Conservation (phyloP, 2,113 vertebrate genomes). For the Paralichthys olivaceus region DNA sequence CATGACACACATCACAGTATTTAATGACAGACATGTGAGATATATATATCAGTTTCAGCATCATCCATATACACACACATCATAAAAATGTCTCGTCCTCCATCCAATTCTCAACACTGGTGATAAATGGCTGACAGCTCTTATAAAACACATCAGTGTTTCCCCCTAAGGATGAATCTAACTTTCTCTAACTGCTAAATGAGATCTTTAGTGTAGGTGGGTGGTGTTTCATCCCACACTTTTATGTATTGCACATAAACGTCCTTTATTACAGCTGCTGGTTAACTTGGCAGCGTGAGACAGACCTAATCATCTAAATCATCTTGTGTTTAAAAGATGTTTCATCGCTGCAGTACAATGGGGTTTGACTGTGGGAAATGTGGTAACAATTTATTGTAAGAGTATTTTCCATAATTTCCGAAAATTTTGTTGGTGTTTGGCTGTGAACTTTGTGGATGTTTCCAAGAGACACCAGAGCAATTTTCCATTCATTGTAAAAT, state of each 20-base stretch:
- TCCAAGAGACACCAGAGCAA: neutral
- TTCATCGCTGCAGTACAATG: neutral
- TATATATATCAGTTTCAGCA: neutral
- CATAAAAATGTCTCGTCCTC: neutral
- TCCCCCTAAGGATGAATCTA: neutral
- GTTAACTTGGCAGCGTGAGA: neutral
- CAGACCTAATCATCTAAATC: neutral
- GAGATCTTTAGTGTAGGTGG: neutral
- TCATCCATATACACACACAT: neutral
- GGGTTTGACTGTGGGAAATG: neutral
- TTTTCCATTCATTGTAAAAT: neutral
- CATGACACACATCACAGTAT: neutral
- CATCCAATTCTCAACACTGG: neutral
- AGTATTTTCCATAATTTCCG: neutral
- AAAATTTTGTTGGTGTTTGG: neutral
- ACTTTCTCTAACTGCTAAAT: neutral
- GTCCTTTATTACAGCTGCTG: conserved; percentile 3
- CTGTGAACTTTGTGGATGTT: neutral
- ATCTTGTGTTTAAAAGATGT: neutral
- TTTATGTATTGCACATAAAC: neutral
- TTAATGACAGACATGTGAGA: neutral
- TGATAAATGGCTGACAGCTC: neutral
- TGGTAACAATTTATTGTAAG: neutral
- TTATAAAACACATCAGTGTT: neutral
- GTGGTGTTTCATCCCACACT: neutral